phyloP scores from a whole-genome alignment of 2,113 vertebrate genomes.

The Tragelaphus scriptus region DNA sequence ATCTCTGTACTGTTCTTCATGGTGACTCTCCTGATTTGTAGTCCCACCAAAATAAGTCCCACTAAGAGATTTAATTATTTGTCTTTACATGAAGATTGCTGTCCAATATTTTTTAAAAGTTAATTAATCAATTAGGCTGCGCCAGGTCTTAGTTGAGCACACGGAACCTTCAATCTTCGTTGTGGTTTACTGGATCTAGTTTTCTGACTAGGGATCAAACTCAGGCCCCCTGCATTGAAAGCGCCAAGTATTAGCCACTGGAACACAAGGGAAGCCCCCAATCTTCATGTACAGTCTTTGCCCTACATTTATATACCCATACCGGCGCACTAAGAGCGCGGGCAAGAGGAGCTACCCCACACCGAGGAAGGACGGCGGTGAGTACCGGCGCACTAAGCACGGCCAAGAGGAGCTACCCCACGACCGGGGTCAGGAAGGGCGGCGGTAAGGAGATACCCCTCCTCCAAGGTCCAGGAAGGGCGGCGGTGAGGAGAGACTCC shows the following conservation, averaged over 20 bases:
- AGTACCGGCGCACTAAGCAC: too few relatives aligned
- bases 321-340: too few relatives aligned
- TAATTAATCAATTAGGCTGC: neutral
- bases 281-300: neutral
- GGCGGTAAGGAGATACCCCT: too few relatives aligned
- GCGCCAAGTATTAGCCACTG: neutral
- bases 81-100: neutral
- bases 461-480: too few relatives aligned
- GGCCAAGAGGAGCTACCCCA: too few relatives aligned
- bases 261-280: neutral
- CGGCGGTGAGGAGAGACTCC: too few relatives aligned
- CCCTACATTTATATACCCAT: neutral
- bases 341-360: too few relatives aligned
- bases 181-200: neutral
- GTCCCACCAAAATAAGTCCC: neutral
- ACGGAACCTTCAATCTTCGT: accelerated
- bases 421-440: too few relatives aligned
- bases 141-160: neutral
- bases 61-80: neutral
- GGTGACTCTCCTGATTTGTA: neutral
- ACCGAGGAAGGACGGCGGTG: too few relatives aligned
- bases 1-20: neutral
- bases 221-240: neutral
- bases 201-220: neutral
- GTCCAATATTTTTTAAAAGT: neutral